Evolutionary conservation across 2,113 vertebrate genomes (phyloP).

Genomic region (Colaptes auratus): DNA sequence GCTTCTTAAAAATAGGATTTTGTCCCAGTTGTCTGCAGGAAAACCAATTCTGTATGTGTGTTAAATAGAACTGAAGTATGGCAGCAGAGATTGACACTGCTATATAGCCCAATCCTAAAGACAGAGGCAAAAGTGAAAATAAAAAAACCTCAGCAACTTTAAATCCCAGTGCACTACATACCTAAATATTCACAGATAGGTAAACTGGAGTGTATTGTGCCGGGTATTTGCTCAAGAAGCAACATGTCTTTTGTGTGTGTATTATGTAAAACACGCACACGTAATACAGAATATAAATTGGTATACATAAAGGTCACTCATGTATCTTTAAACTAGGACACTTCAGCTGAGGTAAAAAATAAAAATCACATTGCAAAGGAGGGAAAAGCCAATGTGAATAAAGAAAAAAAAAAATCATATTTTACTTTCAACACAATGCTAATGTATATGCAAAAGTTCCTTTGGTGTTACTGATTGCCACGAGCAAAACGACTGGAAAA

Average conservation of each 20-base stretch:
- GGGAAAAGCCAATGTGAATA: slow-evolving; percentile 18
- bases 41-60: too few species aligned
- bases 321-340: neutral
- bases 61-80: too few species aligned
- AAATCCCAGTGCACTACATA: neutral
- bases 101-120: neutral
- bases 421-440: slow-evolving; percentile 54
- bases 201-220: neutral
- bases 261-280: neutral
- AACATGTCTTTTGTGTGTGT: neutral
- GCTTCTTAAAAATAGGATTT: too few species aligned
- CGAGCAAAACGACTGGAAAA: slow-evolving; percentile 23
- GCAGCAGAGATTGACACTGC: neutral
- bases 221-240: neutral
- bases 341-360: slow-evolving; percentile 44
- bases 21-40: too few species aligned
- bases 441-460: neutral
- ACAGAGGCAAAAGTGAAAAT: neutral
- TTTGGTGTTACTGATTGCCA: slow-evolving; percentile 10
- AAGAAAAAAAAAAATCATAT: slow-evolving; percentile 18
- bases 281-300: neutral
- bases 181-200: neutral
- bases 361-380: neutral
- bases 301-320: neutral
- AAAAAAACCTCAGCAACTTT: neutral